Conservation (phyloP, 92 coral and sea anemone genomes). For the Porites rus region DNA sequence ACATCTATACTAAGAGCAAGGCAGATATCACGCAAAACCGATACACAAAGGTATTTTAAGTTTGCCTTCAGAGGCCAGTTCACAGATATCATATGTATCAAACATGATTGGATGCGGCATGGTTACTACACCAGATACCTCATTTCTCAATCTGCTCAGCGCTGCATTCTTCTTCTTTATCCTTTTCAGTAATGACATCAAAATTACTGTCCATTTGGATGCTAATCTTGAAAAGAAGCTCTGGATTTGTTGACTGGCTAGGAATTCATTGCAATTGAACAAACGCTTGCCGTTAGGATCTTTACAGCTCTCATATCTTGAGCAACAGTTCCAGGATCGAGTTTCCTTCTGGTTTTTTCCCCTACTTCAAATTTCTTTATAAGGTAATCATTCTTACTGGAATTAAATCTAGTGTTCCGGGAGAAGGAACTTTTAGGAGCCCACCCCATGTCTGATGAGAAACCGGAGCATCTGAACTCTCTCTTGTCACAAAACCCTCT, state of each 20-base stretch:
- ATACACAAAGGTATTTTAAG: no score
- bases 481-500: neutral
- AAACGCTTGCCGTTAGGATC: neutral
- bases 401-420: neutral
- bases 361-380: conserved; percentile 6
- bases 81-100: neutral
- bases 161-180: neutral
- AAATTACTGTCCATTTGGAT: neutral
- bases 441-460: conserved; percentile 1
- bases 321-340: neutral
- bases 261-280: neutral
- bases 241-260: no score
- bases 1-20: no score
- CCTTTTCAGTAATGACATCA: neutral
- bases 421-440: neutral
- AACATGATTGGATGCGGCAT: neutral
- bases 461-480: neutral
- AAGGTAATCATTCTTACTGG: neutral
- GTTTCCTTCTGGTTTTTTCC: conserved; percentile 1
- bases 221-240: conserved; percentile 3
- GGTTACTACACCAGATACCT: neutral
- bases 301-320: neutral
- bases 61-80: no score
- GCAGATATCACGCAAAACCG: no score
- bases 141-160: neutral